Base-by-base conservation (phyloP, 2,113 vertebrate genomes). In the Hemibagrus wyckioides region DNA sequence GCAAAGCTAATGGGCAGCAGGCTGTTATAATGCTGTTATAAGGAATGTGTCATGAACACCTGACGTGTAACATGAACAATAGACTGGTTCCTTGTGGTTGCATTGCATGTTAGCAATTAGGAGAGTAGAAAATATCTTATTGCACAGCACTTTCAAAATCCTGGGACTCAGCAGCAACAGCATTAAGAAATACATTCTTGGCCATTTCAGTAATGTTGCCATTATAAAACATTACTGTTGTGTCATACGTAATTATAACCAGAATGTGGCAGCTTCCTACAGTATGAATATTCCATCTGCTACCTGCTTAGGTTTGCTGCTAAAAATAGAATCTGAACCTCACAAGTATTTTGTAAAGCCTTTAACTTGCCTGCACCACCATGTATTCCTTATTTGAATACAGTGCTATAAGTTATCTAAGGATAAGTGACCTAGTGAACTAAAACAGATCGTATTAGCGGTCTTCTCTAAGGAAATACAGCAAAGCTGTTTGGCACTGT, bases 401-500 rank as follows among this genome's bases (percentile, higher is more conserved):
- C 54, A 36, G 48, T 39, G 50, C 36, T n/a, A 41, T 0, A n/a
- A 33, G 56, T 44, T 82, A 52, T 76, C 39, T n/a, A 63, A 36
- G 41, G 39, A 59, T 87, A 75, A 61, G 17, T 80, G 76, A 77
- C 56, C 76, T 69, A 87, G 67, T 87, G 86, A 82, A 83, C 67
- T 76, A 57, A 83, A 87, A 76, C 80, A 83, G 67, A 63, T 69
- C 54, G 82, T 86, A 86, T 48, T 71, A 82, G n/a, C 54, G 73
- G 52, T n/a, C 39, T 75, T 82, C 41, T 39, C 67, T 52, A 56
- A 82, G 80, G 54, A 82, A n/a, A 1, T 19, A 54, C 33, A 82
- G 50, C 9, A 17, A 50, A 50, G 30, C 13, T 73, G 48, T 81
- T 67, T 69, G 76, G 56, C 44, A 33, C 23, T 54, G 54, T 30